phyloP scores from a whole-genome alignment of 2,888 invertebrate species.

The Agrotis exclamationis region DNA sequence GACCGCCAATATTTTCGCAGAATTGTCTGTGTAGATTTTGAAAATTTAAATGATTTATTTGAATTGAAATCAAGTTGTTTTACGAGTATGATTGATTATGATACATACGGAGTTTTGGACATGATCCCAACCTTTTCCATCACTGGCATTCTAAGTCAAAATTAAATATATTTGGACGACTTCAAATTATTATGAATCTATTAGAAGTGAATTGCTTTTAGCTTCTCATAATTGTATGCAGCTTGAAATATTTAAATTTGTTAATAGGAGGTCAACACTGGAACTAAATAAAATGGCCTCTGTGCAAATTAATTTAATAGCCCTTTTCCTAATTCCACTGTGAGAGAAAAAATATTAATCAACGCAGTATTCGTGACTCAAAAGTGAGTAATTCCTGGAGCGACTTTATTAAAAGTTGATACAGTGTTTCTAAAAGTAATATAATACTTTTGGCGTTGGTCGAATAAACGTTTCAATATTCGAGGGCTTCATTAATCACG shows the following conservation, averaged over 20 bases:
- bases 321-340: not conserved
- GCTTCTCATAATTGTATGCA: not conserved
- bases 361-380: slow-evolving; percentile 43
- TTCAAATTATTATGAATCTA: not conserved
- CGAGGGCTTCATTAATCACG: slow-evolving; percentile 89
- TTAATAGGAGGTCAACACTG: not conserved
- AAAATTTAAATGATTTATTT: slow-evolving; percentile 36
- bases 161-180: not conserved
- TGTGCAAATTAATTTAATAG: slow-evolving; percentile 15
- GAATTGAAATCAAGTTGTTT: slow-evolving; percentile 6
- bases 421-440: slow-evolving; percentile 81
- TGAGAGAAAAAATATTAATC: slow-evolving; percentile 38
- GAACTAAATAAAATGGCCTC: slow-evolving; percentile 8
- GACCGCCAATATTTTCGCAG: slow-evolving; percentile 45
- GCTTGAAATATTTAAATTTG: not conserved
- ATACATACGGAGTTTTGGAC: not conserved
- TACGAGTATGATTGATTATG: slow-evolving; percentile 22
- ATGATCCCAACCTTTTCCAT: not conserved
- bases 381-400: slow-evolving; percentile 53
- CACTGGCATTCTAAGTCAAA: not conserved
- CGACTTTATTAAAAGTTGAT: slow-evolving; percentile 86
- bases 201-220: not conserved
- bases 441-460: slow-evolving; percentile 86
- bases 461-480: slow-evolving; percentile 90
- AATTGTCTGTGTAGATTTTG: slow-evolving; percentile 36